A percentile compares a stretch with the other conserved stretches of the same genome.
These are phyloP conservation scores for Diplodus puntazzo DNA, from an alignment of 2,797 vertebrate genomes.

Conservation along the genomic window DNA sequence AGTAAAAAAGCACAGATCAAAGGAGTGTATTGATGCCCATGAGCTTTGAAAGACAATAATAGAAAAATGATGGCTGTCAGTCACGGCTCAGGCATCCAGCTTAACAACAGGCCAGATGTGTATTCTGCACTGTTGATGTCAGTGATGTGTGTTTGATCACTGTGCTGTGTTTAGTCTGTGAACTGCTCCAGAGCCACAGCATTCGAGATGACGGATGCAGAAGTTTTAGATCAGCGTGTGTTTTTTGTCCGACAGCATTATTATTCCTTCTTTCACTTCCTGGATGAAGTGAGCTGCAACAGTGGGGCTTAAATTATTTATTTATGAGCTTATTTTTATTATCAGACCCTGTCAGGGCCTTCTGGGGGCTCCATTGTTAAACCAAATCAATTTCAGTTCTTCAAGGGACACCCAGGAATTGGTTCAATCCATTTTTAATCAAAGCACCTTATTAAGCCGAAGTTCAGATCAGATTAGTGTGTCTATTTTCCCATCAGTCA, in stretches of 20 bases:
- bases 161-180: slow-evolving; percentile 23
- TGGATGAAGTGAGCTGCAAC: slow-evolving; percentile 6
- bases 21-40: slow-evolving; percentile 52
- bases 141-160: slow-evolving; percentile 30
- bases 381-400: slow-evolving; percentile 41
- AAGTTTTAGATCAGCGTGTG: neutral
- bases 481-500: slow-evolving; percentile 20
- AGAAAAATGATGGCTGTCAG: slow-evolving; percentile 47
- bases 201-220: slow-evolving; percentile 1
- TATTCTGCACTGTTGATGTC: slow-evolving; percentile 7
- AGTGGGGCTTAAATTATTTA: slow-evolving; percentile 22
- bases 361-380: slow-evolving; percentile 26
- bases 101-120: slow-evolving; percentile 42
- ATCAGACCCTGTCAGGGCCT: slow-evolving; percentile 1
- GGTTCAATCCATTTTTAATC: slow-evolving; percentile 64
- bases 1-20: slow-evolving; percentile 48
- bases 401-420: slow-evolving; percentile 32
- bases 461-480: slow-evolving; percentile 27
- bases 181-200: neutral
- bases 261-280: slow-evolving; percentile 5
- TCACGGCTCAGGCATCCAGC: slow-evolving; percentile 18
- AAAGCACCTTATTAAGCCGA: slow-evolving; percentile 36
- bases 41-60: slow-evolving; percentile 32
- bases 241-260: neutral
- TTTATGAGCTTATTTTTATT: slow-evolving; percentile 40